Base-by-base conservation (phyloP, 2,888 invertebrate genomes). In the Piscicola geometra region DNA sequence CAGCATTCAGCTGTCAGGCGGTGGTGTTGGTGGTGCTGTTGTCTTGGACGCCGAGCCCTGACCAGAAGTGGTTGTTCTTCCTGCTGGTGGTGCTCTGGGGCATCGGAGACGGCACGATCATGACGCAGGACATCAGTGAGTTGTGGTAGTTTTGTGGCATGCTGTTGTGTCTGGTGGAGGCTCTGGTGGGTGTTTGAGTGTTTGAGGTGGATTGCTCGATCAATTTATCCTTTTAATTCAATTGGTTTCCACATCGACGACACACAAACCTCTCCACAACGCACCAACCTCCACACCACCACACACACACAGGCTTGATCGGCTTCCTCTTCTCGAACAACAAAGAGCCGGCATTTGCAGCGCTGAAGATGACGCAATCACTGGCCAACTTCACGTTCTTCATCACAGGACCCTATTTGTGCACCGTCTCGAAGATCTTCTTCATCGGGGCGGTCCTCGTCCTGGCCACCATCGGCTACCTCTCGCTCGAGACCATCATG, bases 51-150 rank as follows among this genome's bases (percentile, higher is more conserved):
- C 83, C 84, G 3, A 73, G 75, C 2, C 76, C 79, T 3, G 80
- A 79, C 3, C 76, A 81, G 18, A 60, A 79, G 0, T 70, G 79
- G 36, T 77, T 80, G 3, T 80, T 81, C 41, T 82, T 84, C 77
- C 78, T 82, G 71, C 77, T 84, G 35, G 80, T 83, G 21, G 82
- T 81, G 0, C 75, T 80, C 9, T 84, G 84, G 83, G 84, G 84
- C 3, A 76, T 83, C 15, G 82, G 82, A 0, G 84, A 84, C 75
- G 84, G 84, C 1, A 82, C 84, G 33, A 82, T 83, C 81, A 80
- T 82, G 67, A 82, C 83, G n/a, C 83, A 84, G 76, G 79, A 81
- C 21, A 82, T 82, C 77, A 82, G 84, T 84, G 79, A 81, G 84
- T 70, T 52, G 28, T 28, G 25, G n/a, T 47, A 1, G 25, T n/a